Base-by-base conservation (phyloP, 2,113 vertebrate species). In the Thermophis baileyi region DNA sequence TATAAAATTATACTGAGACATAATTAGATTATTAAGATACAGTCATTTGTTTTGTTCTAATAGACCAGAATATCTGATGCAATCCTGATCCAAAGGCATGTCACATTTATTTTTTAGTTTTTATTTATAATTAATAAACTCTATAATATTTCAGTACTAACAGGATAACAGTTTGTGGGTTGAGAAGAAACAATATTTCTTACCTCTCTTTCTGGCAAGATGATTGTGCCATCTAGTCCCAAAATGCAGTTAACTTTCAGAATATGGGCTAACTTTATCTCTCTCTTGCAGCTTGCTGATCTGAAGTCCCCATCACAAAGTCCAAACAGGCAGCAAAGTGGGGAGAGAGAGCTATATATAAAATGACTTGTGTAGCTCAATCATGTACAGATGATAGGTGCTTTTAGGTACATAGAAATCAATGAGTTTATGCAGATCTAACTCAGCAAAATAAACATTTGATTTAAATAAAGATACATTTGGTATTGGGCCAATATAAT, bases 221-320 rank as follows among this genome's bases (percentile, higher is more conserved):
- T 44, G 50, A 89, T 54, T 55, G 14, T 63, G 88, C 30, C 46
- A 35, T 4, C 12, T 1, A 8, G 25, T 57, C 0, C 3, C 89
- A 90, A 40, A 1, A 0, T 69, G 46, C 0, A 0, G 20, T 60
- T 0, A 0, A 88, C 54, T 87, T 0, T 0, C 0, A 93, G 92
- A 91, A 74, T 90, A 90, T 11, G 0, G 18, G 2, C 0, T 0
- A 87, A n/a, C 0, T 6, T 53, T 97, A 95, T 96, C 96, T 92
- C 93, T 57, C n/a, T 90, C 24, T 93, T 94, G 89, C 95, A 95
- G 94, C 92, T 93, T 96, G 54, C 0, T 0, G 6, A 63, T 90
- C 12, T 0, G 90, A 0, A 27, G 35, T 0, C 57, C 51, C 2
- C 10, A 4, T 94, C 93, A 94, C 0, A 6, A 51, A 0, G 0